Base-by-base conservation (phyloP, 2,113 vertebrate genomes). In the Peucedramus taeniatus region DNA sequence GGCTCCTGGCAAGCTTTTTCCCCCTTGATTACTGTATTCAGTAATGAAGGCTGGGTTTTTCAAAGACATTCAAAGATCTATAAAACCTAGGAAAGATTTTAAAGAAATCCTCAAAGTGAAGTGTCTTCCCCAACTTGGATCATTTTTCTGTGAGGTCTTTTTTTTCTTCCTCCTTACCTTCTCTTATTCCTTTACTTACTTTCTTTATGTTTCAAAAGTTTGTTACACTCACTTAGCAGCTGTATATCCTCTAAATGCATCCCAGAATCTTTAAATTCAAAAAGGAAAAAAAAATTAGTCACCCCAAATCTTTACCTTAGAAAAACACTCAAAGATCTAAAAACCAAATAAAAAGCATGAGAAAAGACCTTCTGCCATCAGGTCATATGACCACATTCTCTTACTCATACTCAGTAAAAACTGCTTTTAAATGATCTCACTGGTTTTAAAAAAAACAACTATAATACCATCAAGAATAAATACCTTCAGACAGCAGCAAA, bases 251-350 rank as follows among this genome's bases (percentile, higher is more conserved):
- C 56, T 77, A 51, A 84, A 71, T 66, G 11, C 21, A 59, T 6
- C 15, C 5, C 17, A 64, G 10, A 30, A 6, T 40, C n/a, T 49
- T 87, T 35, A 63, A 68, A 39, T 47, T 51, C 6, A 64, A 66
- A 69, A 3, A 0, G 11, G 11, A 6, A 1, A 1, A 13, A 47
- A 49, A 74, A 18, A 28, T 15, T 12, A 35, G 1, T 26, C 7
- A 69, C 3, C 2, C 7, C 19, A 47, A 57, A 40, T 27, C 16
- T 70, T 84, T 57, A 39, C 6, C 26, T 59, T 50, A 40, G 17
- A 1, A 72, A 83, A 56, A 47, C 11, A 4, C 2, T 56, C 14
- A 57, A 56, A 57, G 3, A 15, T 26, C 3, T 63, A 26, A 59
- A 82, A 53, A n/a, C 6, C 4, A 23, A 57, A n/a, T 12, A 30